Evolutionary conservation across 2,113 vertebrate species (phyloP).

Genomic region (Myotis brandtii): DNA sequence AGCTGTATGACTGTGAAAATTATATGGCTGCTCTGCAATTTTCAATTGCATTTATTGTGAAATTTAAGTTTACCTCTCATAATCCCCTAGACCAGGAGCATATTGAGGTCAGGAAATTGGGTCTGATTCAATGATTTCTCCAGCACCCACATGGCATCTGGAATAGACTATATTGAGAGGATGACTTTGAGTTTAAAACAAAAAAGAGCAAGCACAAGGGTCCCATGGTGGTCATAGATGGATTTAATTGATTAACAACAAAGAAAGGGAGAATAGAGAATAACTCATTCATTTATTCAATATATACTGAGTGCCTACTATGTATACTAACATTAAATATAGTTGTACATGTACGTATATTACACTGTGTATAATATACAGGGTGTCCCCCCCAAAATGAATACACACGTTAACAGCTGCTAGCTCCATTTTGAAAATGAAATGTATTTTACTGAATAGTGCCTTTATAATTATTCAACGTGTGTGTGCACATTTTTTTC

Average conservation of each 20-base stretch:
- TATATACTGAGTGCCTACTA: neutral
- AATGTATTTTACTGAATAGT: too few relatives aligned
- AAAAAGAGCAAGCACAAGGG: neutral
- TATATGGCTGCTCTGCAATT: neutral
- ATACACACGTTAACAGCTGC: too few relatives aligned
- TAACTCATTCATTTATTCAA: conserved; percentile 22
- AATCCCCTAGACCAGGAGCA: neutral
- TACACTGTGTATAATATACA: neutral
- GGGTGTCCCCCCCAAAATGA: too few relatives aligned
- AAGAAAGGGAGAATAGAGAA: neutral
- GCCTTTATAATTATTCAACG: too few relatives aligned
- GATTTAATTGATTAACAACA: conserved; percentile 6
- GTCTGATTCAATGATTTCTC: conserved; percentile 10
- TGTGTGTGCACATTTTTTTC: too few relatives aligned
- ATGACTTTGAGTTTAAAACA: conserved; percentile 35
- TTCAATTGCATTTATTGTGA: neutral
- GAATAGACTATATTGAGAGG: neutral
- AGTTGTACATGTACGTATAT: neutral
- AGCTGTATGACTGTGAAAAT: neutral
- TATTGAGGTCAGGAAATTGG: neutral
- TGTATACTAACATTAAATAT: neutral
- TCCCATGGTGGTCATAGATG: neutral
- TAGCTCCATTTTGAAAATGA: too few relatives aligned
- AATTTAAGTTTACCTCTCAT: conserved; percentile 6
- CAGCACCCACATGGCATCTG: neutral